These are phyloP conservation scores for Drosophila leontia DNA, from an alignment of 1,140 invertebrate genomes.

Conservation along the genomic window DNA sequence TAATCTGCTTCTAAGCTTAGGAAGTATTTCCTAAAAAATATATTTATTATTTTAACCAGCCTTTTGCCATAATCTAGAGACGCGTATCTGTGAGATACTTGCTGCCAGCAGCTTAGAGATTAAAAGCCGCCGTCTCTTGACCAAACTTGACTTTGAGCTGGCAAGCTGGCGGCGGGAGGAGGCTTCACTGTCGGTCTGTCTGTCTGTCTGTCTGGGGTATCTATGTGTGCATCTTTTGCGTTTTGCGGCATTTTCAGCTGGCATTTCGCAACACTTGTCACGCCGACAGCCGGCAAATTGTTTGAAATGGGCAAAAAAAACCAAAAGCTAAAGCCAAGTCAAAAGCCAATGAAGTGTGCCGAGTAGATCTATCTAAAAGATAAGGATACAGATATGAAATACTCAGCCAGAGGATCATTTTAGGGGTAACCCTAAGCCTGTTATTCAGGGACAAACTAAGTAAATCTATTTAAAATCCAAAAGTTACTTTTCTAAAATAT, in stretches of 20 bases:
- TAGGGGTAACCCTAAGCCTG: neutral
- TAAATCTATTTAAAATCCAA: neutral
- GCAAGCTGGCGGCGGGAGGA: slow-evolving; percentile 34
- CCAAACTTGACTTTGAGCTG: slow-evolving; percentile 65
- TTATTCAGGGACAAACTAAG: neutral
- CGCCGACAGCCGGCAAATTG: slow-evolving; percentile 56
- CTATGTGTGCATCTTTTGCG: slow-evolving; percentile 17
- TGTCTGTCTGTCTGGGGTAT: slow-evolving; percentile 1
- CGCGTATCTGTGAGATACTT: slow-evolving; percentile 3
- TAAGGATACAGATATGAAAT: slow-evolving; percentile 1
- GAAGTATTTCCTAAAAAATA: neutral
- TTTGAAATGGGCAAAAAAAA: slow-evolving; percentile 10
- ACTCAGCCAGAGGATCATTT: neutral
- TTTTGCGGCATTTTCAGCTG: too few relatives aligned
- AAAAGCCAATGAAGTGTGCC: slow-evolving; percentile 26
- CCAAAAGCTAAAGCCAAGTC: neutral
- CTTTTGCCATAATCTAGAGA: neutral
- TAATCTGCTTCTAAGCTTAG: fast-evolving
- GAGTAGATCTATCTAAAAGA: slow-evolving; percentile 36
- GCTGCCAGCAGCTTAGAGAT: slow-evolving; percentile 31
- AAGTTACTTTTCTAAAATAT: too few relatives aligned
- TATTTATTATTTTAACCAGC: too few relatives aligned
- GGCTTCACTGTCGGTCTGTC: neutral
- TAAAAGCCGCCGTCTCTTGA: slow-evolving; percentile 48
- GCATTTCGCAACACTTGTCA: slow-evolving; percentile 69